phyloP scores from a whole-genome alignment of 2,113 vertebrate species.

The Riparia riparia region DNA sequence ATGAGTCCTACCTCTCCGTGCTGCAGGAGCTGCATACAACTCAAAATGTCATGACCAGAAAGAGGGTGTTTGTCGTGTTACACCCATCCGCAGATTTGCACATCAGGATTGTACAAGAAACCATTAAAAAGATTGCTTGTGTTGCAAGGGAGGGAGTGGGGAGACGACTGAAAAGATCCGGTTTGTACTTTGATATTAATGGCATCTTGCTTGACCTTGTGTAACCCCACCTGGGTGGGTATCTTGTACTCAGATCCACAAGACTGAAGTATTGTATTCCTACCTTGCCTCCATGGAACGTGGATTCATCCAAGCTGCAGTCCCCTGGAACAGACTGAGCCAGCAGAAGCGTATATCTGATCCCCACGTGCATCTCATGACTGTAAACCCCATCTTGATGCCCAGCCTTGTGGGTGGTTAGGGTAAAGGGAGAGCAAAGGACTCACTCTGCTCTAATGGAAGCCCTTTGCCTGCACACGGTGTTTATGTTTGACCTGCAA shows the following conservation, averaged over 20 bases:
- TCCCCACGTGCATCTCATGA: neutral
- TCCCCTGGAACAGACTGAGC: neutral
- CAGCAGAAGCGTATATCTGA: neutral
- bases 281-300: fast-evolving
- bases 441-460: neutral
- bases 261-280: neutral
- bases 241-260: neutral
- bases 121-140: conserved; percentile 28
- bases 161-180: neutral
- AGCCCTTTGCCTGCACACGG: neutral
- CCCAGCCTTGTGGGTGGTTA: neutral
- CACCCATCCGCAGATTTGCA: neutral
- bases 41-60: conserved; percentile 1
- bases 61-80: conserved; percentile 6
- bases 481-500: neutral
- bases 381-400: neutral
- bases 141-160: conserved; percentile 34
- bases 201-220: neutral
- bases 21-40: neutral
- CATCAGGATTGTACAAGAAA: conserved; percentile 24
- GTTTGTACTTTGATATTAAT: neutral
- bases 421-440: neutral
- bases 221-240: neutral
- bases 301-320: neutral
- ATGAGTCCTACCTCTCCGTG: neutral